Percentiles rank a stretch among this genome's conserved stretches.
These are phyloP conservation scores for Zelleria hepariella DNA, from an alignment of 2,888 invertebrate species.

Conservation along the genomic window DNA sequence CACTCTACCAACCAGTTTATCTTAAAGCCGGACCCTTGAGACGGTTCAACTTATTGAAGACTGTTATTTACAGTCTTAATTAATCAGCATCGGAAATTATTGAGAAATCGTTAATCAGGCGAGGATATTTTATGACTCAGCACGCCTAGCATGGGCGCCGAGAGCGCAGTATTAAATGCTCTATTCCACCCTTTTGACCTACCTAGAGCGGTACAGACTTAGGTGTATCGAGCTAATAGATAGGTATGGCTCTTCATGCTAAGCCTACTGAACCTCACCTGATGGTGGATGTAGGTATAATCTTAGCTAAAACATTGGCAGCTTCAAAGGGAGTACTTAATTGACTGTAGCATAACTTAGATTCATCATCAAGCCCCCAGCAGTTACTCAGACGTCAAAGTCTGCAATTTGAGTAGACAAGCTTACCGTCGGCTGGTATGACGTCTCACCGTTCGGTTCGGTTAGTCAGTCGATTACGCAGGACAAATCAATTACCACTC, in stretches of 20 bases:
- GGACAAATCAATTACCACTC: slow-evolving; percentile 68
- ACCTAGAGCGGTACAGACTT: no score
- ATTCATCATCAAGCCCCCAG: neutral
- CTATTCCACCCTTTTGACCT: no score
- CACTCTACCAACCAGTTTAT: neutral
- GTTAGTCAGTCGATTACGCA: slow-evolving; percentile 51
- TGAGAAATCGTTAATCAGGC: neutral
- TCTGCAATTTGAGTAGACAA: neutral
- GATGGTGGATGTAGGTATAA: no score
- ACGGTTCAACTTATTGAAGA: neutral
- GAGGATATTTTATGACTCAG: neutral
- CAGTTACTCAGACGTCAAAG: neutral
- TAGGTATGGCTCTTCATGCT: no score
- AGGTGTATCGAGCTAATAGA: no score
- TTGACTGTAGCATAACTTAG: no score
- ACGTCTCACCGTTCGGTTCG: slow-evolving; percentile 57
- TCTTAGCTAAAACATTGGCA: no score
- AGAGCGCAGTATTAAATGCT: no score
- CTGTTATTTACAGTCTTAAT: slow-evolving; percentile 2
- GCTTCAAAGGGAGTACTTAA: no score
- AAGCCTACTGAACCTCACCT: no score
- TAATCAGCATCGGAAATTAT: neutral
- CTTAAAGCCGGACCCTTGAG: neutral
- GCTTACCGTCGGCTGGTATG: slow-evolving; percentile 20
- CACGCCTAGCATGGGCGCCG: no score